Base-by-base conservation (phyloP, 2,113 vertebrate species). In the Amphiprion percula region DNA sequence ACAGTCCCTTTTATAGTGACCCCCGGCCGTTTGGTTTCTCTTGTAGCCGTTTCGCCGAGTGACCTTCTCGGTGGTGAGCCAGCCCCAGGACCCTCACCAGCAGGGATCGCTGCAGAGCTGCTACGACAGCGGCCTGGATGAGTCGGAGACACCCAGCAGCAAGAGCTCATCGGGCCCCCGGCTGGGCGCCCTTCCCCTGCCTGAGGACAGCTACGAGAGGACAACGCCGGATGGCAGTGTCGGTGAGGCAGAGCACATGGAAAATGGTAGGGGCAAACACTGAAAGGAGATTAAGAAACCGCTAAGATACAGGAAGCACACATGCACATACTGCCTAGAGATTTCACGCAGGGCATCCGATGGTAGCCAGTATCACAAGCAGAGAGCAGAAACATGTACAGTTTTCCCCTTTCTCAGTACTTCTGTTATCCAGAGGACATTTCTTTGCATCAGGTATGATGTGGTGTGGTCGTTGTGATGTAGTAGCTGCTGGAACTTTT, bases 211-310 rank as follows among this genome's bases (percentile, higher is more conserved):
- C 97, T 99, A 99, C 95, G 98, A 99, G 95, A 97, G 98, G 97
- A 99, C 98, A 94, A 99, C 98, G 96, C 98, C 98, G 95, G 98
- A 99, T 98, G 98, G 97, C 97, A 99, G 98, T 99, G 98, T 99
- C 97, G 98, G 98, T 99, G 98, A 99, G 98, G 97, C 97, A 98
- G 98, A 99, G 96, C 98, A 99, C 97, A 97, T 99, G 97, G 98
- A 99, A 97, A 99, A 99, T 99, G 98, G 98, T 99, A 99, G 97
- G 98, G 98, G 96, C 97, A 97, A 98, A 98, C 96, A 97, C 93
- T 89, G 74, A 91, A 92, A 92, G 88, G 80, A 93, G 87, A 77
- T 88, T 85, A 60, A 92, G 85, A 77, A 80, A 86, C 28, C 72
- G 71, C 19, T 80, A 82, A 80, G 84, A 70, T 62, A 84, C 68